These are phyloP conservation scores for Epistrophella euchroma DNA, from an alignment of 2,888 invertebrate genomes.

Conservation along the genomic window DNA sequence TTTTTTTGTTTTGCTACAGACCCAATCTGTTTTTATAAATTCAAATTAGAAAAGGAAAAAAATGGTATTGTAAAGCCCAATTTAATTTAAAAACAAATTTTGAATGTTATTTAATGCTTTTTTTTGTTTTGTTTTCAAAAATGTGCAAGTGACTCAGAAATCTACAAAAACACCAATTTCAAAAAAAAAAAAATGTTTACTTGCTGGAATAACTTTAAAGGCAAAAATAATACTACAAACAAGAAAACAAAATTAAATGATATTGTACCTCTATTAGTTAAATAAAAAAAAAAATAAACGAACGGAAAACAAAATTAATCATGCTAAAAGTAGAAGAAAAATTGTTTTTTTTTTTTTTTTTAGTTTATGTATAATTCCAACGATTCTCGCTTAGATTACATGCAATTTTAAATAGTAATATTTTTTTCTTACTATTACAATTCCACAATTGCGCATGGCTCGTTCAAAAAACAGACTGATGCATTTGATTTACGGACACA, in stretches of 20 bases:
- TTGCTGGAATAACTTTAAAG: conserved; percentile 40
- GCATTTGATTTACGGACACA: too few species aligned
- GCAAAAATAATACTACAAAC: conserved; percentile 26
- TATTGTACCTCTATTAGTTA: conserved; percentile 63
- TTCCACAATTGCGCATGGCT: too few species aligned
- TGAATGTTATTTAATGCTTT: neutral
- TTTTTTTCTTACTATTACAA: too few species aligned
- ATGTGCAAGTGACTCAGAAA: conserved; percentile 54
- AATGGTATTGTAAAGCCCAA: conserved; percentile 40
- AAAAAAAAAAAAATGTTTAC: conserved; percentile 30
- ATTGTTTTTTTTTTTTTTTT: neutral
- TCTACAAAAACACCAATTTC: conserved; percentile 34
- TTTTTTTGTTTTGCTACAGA: conserved; percentile 19
- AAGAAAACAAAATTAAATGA: conserved; percentile 48
- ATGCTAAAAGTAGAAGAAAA: conserved; percentile 31
- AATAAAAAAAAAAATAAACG: conserved; percentile 48
- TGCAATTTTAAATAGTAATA: too few species aligned
- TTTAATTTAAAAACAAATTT: conserved; percentile 28
- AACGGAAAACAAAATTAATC: conserved; percentile 50
- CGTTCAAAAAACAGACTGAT: too few species aligned
- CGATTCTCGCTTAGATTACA: too few species aligned
- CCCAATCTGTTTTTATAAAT: conserved; percentile 9
- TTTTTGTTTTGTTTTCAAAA: conserved; percentile 58
- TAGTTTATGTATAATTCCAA: too few species aligned
- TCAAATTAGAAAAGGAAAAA: neutral